Evolutionary conservation across 2,888 invertebrate species (phyloP), one percentile per base, ranked within the genome.

Genomic region (Podabrus alpinus): DNA sequence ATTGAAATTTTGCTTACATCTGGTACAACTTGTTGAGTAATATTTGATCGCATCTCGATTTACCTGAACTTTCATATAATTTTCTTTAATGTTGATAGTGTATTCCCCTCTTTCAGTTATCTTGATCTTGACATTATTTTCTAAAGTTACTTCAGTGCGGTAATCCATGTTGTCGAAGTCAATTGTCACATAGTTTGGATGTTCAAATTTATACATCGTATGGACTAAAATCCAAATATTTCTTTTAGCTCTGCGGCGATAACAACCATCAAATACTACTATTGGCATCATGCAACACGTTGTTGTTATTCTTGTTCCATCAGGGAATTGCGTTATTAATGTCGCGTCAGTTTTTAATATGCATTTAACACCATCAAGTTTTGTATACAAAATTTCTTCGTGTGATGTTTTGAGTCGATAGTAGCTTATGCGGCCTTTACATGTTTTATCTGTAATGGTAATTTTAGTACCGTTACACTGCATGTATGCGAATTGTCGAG

Each of bases 181-280:
- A 29, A 74, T 68, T 9, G 73, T 75, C 3, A 74, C 68, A 16
- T 75, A 79, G 21, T 76, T 74, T 15, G 79, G 79, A 74, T 79
- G 79, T 59, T 79, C 79, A 24, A 67, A 77, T 67, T 74, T 73
- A 71, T 77, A 78, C 66, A 66, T 64, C 29, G 75, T 66, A 3
- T 73, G 19, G 13, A 77, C 17, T 5, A 72, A 25, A 59, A 79
- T 68, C 70, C 72, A 76, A 29, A 19, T 59, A 10, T 69, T 62
- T 3, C 0, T 10, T 15, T 15, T 3, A 7, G n/a, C 9, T 3
- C 1, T 1, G 1, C 66, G 10, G 25, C 11, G 9, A 21, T 4
- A 21, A 15, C 3, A 10, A 66, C 24, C 61, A 15, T 15, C 15
- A 66, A 19, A 16, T 60, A 66, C 68, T 19, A 19, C 68, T 3